A percentile compares a stretch with the other conserved stretches of the same genome.
phyloP scores from a whole-genome alignment of 1,140 invertebrate species.

The Sarcophaga peregrina region DNA sequence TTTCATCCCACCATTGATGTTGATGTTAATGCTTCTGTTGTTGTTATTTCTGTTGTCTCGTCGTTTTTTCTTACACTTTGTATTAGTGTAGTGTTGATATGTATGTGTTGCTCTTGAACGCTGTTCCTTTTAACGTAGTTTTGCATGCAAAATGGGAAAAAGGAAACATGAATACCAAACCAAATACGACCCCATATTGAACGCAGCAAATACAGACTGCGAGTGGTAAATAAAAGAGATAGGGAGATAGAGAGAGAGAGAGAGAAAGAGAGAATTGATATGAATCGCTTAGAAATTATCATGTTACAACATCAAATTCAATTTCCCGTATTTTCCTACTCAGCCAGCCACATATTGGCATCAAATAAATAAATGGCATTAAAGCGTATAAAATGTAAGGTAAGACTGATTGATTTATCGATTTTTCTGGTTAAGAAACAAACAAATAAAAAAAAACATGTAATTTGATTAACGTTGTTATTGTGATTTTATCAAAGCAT shows the following conservation, averaged over 20 bases:
- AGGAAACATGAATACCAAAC: too few relatives aligned
- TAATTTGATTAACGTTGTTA: too few relatives aligned
- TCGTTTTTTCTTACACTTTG: not conserved
- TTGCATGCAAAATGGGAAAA: too few relatives aligned
- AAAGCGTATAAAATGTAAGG: too few relatives aligned
- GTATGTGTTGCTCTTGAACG: not conserved
- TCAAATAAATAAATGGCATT: too few relatives aligned
- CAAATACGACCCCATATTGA: too few relatives aligned
- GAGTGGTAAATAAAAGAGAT: not conserved
- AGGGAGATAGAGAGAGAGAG: not conserved
- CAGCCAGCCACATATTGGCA: too few relatives aligned
- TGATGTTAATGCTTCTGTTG: not conserved
- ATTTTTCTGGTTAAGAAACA: too few relatives aligned
- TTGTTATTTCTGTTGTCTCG: not conserved
- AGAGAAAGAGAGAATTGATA: not conserved
- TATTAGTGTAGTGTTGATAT: too few relatives aligned
- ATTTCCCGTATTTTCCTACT: not conserved
- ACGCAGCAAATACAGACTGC: not conserved
- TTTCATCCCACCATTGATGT: not conserved
- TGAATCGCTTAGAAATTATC: not conserved
- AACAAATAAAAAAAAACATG: too few relatives aligned
- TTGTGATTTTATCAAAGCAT: too few relatives aligned
- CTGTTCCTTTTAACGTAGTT: not conserved
- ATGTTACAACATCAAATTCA: conserved; percentile 18
- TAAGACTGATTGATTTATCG: too few relatives aligned